These are phyloP conservation scores for Pemphredon lugubris DNA, from an alignment of 2,888 invertebrate species.

Conservation along the genomic window DNA sequence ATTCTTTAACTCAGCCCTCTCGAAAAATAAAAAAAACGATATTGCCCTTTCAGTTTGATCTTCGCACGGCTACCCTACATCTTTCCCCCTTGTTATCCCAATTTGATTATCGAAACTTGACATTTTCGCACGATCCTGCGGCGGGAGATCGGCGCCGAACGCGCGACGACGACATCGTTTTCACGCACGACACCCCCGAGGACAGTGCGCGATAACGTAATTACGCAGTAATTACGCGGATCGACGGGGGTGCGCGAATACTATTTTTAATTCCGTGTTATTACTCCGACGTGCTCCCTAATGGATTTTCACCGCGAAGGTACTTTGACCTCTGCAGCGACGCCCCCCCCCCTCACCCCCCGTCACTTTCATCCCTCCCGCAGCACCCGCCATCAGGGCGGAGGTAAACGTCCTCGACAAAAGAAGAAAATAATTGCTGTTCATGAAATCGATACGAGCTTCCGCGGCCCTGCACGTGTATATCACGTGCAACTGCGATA, in stretches of 20 bases:
- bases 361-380: not conserved
- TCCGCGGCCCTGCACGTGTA: slow-evolving; percentile 19
- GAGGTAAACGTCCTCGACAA: slow-evolving; percentile 63
- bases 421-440: slow-evolving; percentile 67
- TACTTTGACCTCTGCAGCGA: slow-evolving; percentile 60
- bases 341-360: slow-evolving; percentile 14
- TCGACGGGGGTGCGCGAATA: slow-evolving; percentile 29
- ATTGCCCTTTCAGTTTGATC: no score
- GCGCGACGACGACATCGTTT: not conserved
- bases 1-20: no score
- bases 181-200: slow-evolving; percentile 25
- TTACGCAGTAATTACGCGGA: slow-evolving; percentile 53
- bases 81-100: no score
- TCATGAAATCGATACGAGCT: slow-evolving; percentile 63
- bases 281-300: slow-evolving; percentile 34
- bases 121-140: no score
- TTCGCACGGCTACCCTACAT: no score
- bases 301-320: slow-evolving; percentile 62
- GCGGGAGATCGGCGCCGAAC: no score
- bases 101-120: no score
- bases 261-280: slow-evolving; percentile 33
- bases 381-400: slow-evolving; percentile 7
- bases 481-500: slow-evolving; percentile 20
- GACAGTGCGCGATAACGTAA: slow-evolving; percentile 43
- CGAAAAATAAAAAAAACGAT: no score